Evolutionary conservation across 2,797 vertebrate species (phyloP).

Genomic region (Sorex maritimensis): DNA sequence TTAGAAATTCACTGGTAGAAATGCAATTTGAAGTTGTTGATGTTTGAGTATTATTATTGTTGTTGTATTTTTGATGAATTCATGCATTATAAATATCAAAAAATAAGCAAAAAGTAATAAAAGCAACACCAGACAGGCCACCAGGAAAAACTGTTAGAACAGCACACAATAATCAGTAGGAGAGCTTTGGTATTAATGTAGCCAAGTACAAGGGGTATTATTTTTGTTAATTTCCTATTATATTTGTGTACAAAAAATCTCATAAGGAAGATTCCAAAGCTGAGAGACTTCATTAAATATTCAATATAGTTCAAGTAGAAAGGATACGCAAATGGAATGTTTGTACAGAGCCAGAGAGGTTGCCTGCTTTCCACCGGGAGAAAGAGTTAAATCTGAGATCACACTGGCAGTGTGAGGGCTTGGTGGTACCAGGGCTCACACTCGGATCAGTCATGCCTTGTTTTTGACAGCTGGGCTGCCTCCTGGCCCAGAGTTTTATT

Average conservation of each 20-base stretch:
- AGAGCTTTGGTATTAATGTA: background rate
- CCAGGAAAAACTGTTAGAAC: background rate
- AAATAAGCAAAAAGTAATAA: background rate
- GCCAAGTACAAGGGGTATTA: background rate
- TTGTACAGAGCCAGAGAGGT: too few relatives aligned
- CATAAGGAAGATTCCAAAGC: too few relatives aligned
- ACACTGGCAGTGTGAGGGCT: too few relatives aligned
- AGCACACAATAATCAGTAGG: background rate
- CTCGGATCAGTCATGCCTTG: too few relatives aligned
- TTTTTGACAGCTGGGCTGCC: too few relatives aligned
- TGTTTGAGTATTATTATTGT: background rate
- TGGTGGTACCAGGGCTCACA: too few relatives aligned
- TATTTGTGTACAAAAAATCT: background rate
- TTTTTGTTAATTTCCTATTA: background rate
- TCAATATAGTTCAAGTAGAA: too few relatives aligned
- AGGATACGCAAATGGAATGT: too few relatives aligned
- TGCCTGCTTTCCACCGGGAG: too few relatives aligned
- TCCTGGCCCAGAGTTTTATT: too few relatives aligned
- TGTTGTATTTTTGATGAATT: background rate
- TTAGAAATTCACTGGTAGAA: background rate
- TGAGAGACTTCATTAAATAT: too few relatives aligned
- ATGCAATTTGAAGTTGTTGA: background rate
- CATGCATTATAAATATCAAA: conserved; percentile 25
- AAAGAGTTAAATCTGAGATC: too few relatives aligned
- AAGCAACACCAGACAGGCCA: background rate